Base-by-base conservation (phyloP, 2,888 invertebrate species). In the Drosophila colorata region DNA sequence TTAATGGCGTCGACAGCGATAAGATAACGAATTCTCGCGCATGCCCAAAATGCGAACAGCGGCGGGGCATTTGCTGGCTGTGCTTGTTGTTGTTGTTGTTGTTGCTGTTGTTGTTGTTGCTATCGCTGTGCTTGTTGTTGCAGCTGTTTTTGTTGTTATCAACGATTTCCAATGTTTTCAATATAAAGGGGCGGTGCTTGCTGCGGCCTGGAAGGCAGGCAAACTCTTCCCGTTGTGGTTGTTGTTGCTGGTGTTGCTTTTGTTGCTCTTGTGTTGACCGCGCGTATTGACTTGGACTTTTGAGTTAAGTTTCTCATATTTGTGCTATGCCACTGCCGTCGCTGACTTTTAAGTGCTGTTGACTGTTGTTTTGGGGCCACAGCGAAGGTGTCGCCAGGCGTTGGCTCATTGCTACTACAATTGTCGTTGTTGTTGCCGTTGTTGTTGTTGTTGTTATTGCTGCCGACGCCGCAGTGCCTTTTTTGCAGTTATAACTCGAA, bases 351-450 rank as follows among this genome's bases (percentile, higher is more conserved):
- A 86, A 88, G 86, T 89, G 87, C 84, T 90, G 90, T 89, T 90
- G 89, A 90, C 90, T 90, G 83, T 84, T 83, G 87, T 83, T 83
- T 83, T 90, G 90, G 90, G 90, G 90, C 90, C 90, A 83, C 79
- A 66, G 53, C 72, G 85, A 90, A 90, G 90, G 90, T 90, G 90
- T 90, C 90, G 87, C 88, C 83, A 78, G 81, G 84, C 81, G 76
- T 76, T 78, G 83, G 51, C 61, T 75, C 70, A 51, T 61, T 75
- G 56, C 44, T 51, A 53, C 53, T 63, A 31, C 53, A 41, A 20
- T 53, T 59, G 13, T 55, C 31, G 40, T 47, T 61, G 33, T 16
- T 74, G 47, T 52, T 74, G 63, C 61, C 58, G 33, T 61, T 65
- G 60, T 61, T 61, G 68, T 37, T 58, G 55, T 8, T 57, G 40